phyloP scores from a whole-genome alignment of 2,888 invertebrate genomes.

The Rhabditoides inermis region DNA sequence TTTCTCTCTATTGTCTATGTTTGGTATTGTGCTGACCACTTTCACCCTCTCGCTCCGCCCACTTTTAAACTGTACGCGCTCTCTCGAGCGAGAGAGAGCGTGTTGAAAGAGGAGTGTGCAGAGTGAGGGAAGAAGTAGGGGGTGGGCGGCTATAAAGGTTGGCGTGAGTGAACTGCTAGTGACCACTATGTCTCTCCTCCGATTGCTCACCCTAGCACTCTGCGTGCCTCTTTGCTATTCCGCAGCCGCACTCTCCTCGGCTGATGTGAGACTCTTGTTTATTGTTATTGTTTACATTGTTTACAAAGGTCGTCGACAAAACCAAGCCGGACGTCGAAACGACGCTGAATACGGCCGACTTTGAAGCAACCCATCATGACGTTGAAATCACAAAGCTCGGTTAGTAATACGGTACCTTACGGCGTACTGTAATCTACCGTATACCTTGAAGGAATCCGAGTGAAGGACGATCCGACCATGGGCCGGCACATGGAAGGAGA shows the following conservation, averaged over 20 bases:
- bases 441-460: constrained; percentile 31
- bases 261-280: too few relatives aligned
- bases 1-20: too few relatives aligned
- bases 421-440: not conserved
- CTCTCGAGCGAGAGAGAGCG: constrained; percentile 9
- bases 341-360: constrained; percentile 22
- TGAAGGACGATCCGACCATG: constrained; percentile 43
- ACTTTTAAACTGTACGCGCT: too few relatives aligned
- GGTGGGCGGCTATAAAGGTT: not conserved
- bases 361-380: not conserved
- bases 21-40: too few relatives aligned
- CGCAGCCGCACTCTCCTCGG: too few relatives aligned
- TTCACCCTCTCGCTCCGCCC: too few relatives aligned
- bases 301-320: constrained; percentile 17
- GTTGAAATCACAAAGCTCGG: not conserved
- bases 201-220: not conserved
- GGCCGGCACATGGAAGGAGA: constrained; percentile 46
- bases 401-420: not conserved
- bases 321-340: constrained; percentile 14
- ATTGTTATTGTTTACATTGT: too few relatives aligned
- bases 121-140: constrained; percentile 1
- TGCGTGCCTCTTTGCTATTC: too few relatives aligned
- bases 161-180: not conserved
- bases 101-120: constrained; percentile 1
- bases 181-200: not conserved